Evolutionary conservation across 2,888 invertebrate genomes (phyloP).

Genomic region (Barypeithes pellucidus): DNA sequence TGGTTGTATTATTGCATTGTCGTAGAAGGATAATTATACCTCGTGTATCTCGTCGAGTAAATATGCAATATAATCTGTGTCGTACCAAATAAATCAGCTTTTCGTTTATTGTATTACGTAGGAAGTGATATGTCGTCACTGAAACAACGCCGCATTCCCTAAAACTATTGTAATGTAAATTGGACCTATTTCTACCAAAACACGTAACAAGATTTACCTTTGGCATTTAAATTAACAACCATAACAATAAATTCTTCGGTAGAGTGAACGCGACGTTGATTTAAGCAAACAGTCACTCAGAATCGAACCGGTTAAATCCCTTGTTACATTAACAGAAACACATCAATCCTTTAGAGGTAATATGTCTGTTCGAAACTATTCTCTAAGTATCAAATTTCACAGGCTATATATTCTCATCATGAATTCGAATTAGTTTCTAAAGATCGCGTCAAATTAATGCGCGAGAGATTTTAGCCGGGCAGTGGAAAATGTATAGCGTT

Average conservation of each 20-base stretch:
- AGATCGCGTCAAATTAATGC: conserved; percentile 49
- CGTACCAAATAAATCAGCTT: too few relatives aligned
- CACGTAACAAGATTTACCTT: conserved; percentile 28
- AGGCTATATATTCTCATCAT: conserved; percentile 52
- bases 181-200: conserved; percentile 22
- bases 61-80: too few relatives aligned
- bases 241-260: conserved; percentile 42
- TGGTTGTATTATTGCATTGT: too few relatives aligned
- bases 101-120: too few relatives aligned
- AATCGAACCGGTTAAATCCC: conserved; percentile 42
- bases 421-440: conserved; percentile 46
- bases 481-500: conserved; percentile 31
- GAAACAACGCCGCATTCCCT: neutral
- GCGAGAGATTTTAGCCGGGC: conserved; percentile 41
- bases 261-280: conserved; percentile 39
- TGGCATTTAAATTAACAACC: conserved; percentile 20
- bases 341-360: conserved; percentile 53
- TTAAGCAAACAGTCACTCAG: conserved; percentile 45
- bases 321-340: conserved; percentile 52
- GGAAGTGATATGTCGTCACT: neutral
- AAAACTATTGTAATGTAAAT: conserved; percentile 21
- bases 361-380: conserved; percentile 48
- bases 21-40: too few relatives aligned
- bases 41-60: too few relatives aligned
- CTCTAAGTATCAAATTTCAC: conserved; percentile 54